Evolutionary conservation across 2,888 invertebrate species (phyloP).

Genomic region (Lochmaea capreae): DNA sequence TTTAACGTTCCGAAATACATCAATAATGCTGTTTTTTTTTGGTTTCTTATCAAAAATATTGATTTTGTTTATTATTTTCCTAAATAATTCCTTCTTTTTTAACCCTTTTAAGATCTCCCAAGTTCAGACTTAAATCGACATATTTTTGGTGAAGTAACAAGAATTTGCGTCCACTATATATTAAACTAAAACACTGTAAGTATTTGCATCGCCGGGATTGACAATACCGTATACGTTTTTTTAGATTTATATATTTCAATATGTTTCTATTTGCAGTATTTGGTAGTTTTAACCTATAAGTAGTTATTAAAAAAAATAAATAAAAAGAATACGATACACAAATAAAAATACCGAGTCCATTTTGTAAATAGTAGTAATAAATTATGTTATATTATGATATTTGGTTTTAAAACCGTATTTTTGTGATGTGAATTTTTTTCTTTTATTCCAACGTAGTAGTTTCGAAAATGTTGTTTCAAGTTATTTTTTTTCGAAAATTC

Average conservation of each 20-base stretch:
- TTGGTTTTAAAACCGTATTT: slow-evolving; percentile 34
- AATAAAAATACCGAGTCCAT: slow-evolving; percentile 44
- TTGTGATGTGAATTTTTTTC: slow-evolving; percentile 44
- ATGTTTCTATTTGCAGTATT: slow-evolving; percentile 17
- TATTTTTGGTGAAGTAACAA: no score
- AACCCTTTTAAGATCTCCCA: no score
- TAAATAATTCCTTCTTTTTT: no score
- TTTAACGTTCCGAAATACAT: no score
- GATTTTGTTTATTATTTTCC: no score
- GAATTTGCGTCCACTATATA: no score
- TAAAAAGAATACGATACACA: slow-evolving; percentile 36
- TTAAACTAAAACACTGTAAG: no score
- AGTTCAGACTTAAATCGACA: no score
- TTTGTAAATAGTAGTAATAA: slow-evolving; percentile 47
- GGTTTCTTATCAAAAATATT: no score
- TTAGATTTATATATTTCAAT: slow-evolving; percentile 1
- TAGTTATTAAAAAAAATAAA: slow-evolving; percentile 14
- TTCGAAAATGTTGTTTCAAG: neutral
- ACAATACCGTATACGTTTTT: neutral
- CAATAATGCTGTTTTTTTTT: no score
- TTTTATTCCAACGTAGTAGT: slow-evolving; percentile 26
- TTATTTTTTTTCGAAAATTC: neutral
- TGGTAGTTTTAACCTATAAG: slow-evolving; percentile 16
- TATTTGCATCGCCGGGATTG: no score
- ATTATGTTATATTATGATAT: slow-evolving; percentile 36